phyloP scores from a whole-genome alignment of 2,888 invertebrate species.

The Ernsta delagoae region DNA sequence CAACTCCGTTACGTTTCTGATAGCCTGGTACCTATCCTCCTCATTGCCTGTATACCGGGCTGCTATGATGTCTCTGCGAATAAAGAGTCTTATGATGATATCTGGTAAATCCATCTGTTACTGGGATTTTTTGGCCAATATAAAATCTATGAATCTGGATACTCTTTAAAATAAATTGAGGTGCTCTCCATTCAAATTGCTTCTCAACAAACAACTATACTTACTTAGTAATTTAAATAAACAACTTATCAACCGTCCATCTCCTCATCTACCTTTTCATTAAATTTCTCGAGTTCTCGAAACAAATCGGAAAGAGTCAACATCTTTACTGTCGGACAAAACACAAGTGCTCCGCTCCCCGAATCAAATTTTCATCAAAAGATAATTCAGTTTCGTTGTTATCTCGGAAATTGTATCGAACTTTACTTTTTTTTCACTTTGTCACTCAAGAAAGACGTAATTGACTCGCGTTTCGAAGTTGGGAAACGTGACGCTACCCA shows the following conservation, averaged over 20 bases:
- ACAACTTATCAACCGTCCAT: background rate
- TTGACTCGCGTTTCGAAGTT: slow-evolving; percentile 6
- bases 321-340: background rate
- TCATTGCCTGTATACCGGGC: slow-evolving; percentile 64
- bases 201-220: background rate
- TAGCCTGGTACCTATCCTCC: slow-evolving; percentile 85
- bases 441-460: slow-evolving; percentile 10
- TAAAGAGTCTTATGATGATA: background rate
- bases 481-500: background rate
- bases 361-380: slow-evolving; percentile 9
- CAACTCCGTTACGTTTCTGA: slow-evolving; percentile 89
- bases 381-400: slow-evolving; percentile 10
- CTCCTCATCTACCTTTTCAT: background rate
- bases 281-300: background rate
- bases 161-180: no score
- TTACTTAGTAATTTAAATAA: background rate
- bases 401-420: slow-evolving; percentile 12
- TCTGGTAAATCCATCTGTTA: no score
- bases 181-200: no score
- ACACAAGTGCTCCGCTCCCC: background rate
- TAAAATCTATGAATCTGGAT: no score
- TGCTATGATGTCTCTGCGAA: slow-evolving; percentile 70
- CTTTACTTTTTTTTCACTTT: slow-evolving; percentile 12
- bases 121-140: no score
- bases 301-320: slow-evolving; percentile 11